Conservation (phyloP, 2,888 invertebrate species). For the Drosophila conformis region DNA sequence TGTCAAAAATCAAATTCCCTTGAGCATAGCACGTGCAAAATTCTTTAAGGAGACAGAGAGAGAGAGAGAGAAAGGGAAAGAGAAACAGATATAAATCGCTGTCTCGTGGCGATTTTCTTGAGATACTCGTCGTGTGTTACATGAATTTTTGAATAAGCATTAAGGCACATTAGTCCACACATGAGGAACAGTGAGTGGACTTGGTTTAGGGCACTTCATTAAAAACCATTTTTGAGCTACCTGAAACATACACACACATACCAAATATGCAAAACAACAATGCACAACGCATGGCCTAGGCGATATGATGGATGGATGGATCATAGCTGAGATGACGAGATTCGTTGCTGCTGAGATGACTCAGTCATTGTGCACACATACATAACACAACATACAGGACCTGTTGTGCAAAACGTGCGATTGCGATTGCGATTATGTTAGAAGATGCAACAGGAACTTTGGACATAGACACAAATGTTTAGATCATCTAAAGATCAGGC, state of each 20-base stretch:
- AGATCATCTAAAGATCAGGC: conserved; percentile 29
- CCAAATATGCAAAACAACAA: conserved; percentile 21
- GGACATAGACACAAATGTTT: conserved; percentile 31
- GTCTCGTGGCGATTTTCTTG: conserved; percentile 11
- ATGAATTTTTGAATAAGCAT: conserved; percentile 69
- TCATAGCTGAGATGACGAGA: conserved; percentile 19
- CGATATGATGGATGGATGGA: conserved; percentile 41
- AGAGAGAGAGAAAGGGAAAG: background rate
- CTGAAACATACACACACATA: conserved; percentile 30
- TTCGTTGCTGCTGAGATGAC: conserved; percentile 55
- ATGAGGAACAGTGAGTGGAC: conserved; percentile 8
- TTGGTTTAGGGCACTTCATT: conserved; percentile 64
- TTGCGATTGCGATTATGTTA: conserved; percentile 22
- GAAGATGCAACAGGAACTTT: conserved; percentile 19
- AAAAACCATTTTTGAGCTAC: conserved; percentile 68
- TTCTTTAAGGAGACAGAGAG: background rate
- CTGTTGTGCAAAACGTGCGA: conserved; percentile 34
- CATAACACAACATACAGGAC: conserved; percentile 29
- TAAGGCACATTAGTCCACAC: conserved; percentile 61
- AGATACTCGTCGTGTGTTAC: conserved; percentile 20
- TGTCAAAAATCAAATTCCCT: conserved; percentile 24
- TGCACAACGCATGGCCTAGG: conserved; percentile 5
- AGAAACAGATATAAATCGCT: background rate
- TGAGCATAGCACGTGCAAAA: conserved; percentile 53
- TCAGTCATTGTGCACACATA: conserved; percentile 60